Evolutionary conservation across 2,113 vertebrate species (phyloP).

Genomic region (Otocyon megalotis): DNA sequence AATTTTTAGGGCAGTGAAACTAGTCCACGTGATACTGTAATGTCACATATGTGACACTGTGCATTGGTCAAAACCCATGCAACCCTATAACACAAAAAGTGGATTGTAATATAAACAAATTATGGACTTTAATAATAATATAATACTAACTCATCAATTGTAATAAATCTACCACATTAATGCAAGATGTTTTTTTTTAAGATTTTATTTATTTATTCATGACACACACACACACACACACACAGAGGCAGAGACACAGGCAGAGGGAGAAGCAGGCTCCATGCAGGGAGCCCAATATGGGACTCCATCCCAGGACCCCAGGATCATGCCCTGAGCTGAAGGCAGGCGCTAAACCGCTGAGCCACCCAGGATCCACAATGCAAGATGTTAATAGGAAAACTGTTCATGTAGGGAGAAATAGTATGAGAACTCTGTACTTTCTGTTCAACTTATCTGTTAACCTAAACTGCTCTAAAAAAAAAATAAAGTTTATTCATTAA

Average conservation of each 20-base stretch:
- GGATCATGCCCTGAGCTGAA: no score
- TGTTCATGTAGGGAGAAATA: background rate
- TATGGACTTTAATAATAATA: background rate
- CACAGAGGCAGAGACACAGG: no score
- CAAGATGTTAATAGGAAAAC: background rate
- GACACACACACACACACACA: no score
- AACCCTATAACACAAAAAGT: background rate
- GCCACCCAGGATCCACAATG: no score
- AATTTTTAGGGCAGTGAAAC: background rate
- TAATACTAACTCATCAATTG: background rate
- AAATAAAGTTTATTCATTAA: background rate
- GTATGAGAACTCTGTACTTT: background rate
- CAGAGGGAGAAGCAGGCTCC: no score
- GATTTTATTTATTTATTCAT: no score
- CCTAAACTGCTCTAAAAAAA: background rate
- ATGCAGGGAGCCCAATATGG: no score
- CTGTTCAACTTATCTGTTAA: background rate
- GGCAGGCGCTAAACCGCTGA: no score
- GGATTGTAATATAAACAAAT: background rate
- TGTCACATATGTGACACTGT: accelerated
- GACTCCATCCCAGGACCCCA: no score
- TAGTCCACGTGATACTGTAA: background rate
- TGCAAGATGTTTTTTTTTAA: background rate
- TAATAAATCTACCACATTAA: background rate
- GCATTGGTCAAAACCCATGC: background rate